These are phyloP conservation scores for Cantharis rufa DNA, from an alignment of 2,888 invertebrate species.

Conservation along the genomic window DNA sequence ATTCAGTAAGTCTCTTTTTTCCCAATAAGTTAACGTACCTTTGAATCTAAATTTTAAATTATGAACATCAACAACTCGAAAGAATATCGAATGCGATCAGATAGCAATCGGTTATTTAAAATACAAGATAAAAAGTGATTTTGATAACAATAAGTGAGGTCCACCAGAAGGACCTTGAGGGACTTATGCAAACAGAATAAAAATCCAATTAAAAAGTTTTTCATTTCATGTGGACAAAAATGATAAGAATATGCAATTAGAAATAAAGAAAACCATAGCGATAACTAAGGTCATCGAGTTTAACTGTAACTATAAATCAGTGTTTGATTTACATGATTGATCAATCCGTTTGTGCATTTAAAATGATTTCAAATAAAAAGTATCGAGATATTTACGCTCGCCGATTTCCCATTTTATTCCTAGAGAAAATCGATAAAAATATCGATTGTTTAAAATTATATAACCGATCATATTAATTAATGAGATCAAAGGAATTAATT, in stretches of 20 bases:
- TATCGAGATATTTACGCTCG: neutral
- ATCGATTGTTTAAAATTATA: neutral
- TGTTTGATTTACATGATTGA: neutral
- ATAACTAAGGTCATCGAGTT: conserved; percentile 3
- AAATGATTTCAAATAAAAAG: neutral
- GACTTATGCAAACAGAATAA: neutral
- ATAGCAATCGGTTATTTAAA: neutral
- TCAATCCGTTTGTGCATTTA: neutral
- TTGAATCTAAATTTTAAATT: neutral
- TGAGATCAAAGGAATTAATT: neutral
- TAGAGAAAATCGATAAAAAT: neutral
- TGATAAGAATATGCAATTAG: neutral
- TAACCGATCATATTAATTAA: neutral
- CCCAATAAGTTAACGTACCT: neutral
- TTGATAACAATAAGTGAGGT: neutral
- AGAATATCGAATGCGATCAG: neutral
- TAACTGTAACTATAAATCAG: neutral
- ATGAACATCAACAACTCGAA: neutral
- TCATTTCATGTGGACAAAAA: neutral
- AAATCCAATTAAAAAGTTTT: neutral
- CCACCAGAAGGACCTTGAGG: neutral
- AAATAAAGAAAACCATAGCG: neutral
- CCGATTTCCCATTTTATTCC: neutral
- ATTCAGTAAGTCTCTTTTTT: neutral
- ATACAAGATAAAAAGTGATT: neutral